Evolutionary conservation across 2,888 invertebrate genomes (phyloP), one percentile per base, ranked within the genome.

Genomic region (Lamproptera curius): DNA sequence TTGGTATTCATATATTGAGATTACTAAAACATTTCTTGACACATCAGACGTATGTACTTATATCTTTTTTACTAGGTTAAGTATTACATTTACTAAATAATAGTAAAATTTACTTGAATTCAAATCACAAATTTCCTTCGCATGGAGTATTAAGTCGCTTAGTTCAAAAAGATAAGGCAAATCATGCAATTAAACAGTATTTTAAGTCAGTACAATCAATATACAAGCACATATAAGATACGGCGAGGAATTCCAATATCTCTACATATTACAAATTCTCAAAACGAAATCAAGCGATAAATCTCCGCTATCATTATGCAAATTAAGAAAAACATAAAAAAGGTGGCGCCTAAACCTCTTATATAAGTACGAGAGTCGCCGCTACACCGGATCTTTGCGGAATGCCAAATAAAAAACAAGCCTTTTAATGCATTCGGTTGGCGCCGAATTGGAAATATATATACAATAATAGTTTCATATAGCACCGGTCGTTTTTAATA

Each of bases 301-400:
- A 73, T 70, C 65, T 71, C 67, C 67, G 65, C 61, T 58, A 60
- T 63, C 64, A 60, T 62, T 64, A 62, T 59, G 60, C 61, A 66
- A 65, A 63, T 47, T 31, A 34, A 11, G 35, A 62, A 61, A 55
- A 56, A 59, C 51, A 50, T 51, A 60, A 61, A 59, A 60, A 54
- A 52, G n/a, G 64, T 70, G 75, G 75, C 75, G 75, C 75, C 75
- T 70, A 65, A 64, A 64, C 68, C 62, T 66, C 61, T 36, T 43
- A 43, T 36, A 43, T 41, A 46, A 44, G 44, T 13, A 20, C 37
- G 16, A 13, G 16, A 20, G 45, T 46, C 33, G 23, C 13, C 13
- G 17, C 10, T 9, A 16, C 46, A 46, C 34, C 40, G 46, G 40
- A 46, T 34, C 40, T 35, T 34, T 35, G 13, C 17, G 2, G 38